Evolutionary conservation across 2,797 vertebrate genomes (phyloP), one percentile per base, ranked within the genome.

Genomic region (Heterohyrax brucei): DNA sequence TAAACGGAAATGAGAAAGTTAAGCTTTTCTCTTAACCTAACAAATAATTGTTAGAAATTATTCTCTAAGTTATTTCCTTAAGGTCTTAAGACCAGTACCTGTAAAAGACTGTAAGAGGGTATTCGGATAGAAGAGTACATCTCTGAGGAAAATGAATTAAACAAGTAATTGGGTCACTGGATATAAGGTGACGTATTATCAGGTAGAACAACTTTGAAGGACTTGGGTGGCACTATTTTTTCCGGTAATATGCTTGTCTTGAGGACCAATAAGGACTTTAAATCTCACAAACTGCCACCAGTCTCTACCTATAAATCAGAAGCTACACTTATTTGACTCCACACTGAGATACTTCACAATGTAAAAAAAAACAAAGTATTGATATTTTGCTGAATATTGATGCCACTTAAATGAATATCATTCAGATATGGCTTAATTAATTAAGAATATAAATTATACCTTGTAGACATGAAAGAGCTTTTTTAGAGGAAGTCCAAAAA

Each of bases 401-500:
- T 94, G 64, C 1, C 28, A 22, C 50, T 56, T 94, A 91, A 95
- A 97, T 96, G 62, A 96, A 53, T 66, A 77, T 88, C 90, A 96
- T 46, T 89, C 94, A 93, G 1, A 1, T 68, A 85, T 95, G 70
- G 2, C 75, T 93, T 46, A 91, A 96, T 98, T 98, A 98, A 97
- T 97, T 97, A 96, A 97, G 97, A 39, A 95, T 12, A 53, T 59
- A 86, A 94, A 94, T 93, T 93, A 84, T 97, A 94, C 64, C 89
- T 94, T 18, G 1, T 89, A 90, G 95, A 97, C 24, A 94, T 96
- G 94, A 97, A 98, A 97, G 97, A 93, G 80, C 93, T 88, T 98
- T 97, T 97, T 98, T 97, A 96, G 96, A 98, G 92, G 85, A 97
- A 96, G 75, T 84, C 81, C 88, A 93, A 96, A 98, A 95, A 90